A percentile compares a stretch with the other conserved stretches of the same genome.
Evolutionary conservation across 2,888 invertebrate genomes (phyloP).

Genomic region (Ceratothoa steindachneri): DNA sequence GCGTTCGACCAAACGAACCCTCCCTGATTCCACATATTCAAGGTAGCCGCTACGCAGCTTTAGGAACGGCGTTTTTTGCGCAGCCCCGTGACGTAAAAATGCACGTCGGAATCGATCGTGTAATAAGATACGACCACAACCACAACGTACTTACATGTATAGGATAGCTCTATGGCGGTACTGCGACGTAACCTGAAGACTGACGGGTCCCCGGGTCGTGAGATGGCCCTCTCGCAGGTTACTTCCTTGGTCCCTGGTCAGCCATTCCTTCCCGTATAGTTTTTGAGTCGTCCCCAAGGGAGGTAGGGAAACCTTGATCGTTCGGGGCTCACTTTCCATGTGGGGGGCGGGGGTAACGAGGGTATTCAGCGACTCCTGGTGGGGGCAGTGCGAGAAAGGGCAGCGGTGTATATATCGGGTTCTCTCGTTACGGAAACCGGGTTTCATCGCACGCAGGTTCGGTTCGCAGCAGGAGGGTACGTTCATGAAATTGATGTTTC

Average conservation of each 20-base stretch:
- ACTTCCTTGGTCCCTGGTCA: not conserved
- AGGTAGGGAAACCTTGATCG: not conserved
- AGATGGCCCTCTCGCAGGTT: not conserved
- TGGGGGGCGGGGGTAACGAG: no score
- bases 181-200: not conserved
- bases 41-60: no score
- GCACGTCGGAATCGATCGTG: no score
- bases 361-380: not conserved
- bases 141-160: constrained; percentile 2
- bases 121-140: no score
- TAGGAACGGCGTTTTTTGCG: no score
- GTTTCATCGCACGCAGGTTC: not conserved
- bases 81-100: no score
- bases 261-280: not conserved
- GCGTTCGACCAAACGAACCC: no score
- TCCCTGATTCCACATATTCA: no score
- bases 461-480: not conserved
- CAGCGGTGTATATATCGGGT: not conserved
- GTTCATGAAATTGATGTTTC: not conserved
- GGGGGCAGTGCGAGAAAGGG: constrained; percentile 10
- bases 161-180: not conserved
- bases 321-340: not conserved
- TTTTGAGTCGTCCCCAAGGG: not conserved
- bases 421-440: not conserved
- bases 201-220: not conserved